Percentiles rank a stretch among this genome's conserved stretches.
Evolutionary conservation across 2,113 vertebrate species (phyloP).

Genomic region (Alces alces): DNA sequence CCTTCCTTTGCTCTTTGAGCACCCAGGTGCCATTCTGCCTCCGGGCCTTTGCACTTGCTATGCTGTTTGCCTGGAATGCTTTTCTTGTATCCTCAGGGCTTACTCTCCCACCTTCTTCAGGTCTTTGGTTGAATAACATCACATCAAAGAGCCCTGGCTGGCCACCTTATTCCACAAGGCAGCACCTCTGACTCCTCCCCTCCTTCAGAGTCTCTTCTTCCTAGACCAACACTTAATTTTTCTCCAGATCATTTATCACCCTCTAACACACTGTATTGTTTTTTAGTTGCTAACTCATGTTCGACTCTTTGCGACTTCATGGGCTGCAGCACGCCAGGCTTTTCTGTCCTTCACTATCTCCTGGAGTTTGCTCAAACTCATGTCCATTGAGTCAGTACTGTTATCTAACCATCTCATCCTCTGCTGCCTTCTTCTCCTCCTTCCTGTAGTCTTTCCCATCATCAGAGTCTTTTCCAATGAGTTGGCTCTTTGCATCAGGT

Average conservation of each 20-base stretch:
- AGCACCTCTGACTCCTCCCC: too few relatives aligned
- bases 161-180: fast-evolving
- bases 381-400: neutral
- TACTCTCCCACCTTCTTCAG: neutral
- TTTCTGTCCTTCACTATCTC: neutral
- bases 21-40: neutral
- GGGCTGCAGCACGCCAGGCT: neutral
- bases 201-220: neutral
- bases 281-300: neutral
- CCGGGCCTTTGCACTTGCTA: neutral
- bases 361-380: neutral
- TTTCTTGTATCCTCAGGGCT: neutral
- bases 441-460: neutral
- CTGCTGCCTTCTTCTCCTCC: neutral
- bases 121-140: fast-evolving
- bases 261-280: neutral
- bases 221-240: neutral
- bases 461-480: neutral
- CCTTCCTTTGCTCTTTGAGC: neutral
- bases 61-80: neutral
- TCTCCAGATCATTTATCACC: too few relatives aligned
- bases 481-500: neutral
- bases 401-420: neutral
- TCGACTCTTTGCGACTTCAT: neutral
- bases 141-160: neutral